Conservation (phyloP, 2,797 vertebrate species). For the Mus caroli region DNA sequence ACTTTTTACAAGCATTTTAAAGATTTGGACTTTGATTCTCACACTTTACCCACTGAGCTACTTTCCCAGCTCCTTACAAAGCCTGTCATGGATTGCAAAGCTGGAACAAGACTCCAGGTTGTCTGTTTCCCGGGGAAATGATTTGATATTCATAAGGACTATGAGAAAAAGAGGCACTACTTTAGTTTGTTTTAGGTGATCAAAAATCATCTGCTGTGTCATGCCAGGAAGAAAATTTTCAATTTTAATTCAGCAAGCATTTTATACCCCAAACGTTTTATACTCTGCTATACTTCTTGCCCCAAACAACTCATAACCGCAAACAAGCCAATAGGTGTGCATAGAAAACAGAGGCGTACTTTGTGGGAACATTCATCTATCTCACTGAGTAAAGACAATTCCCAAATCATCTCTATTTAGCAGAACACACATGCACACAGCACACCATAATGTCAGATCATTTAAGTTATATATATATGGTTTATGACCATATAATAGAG, state of each 20-base stretch:
- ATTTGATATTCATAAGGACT: slow-evolving; percentile 29
- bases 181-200: background rate
- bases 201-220: slow-evolving; percentile 5
- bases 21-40: background rate
- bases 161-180: background rate
- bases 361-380: background rate
- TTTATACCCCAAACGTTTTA: slow-evolving; percentile 6
- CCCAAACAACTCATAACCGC: background rate
- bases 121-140: background rate
- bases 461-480: background rate
- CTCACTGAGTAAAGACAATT: slow-evolving; percentile 25
- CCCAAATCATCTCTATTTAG: background rate
- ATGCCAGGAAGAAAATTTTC: background rate
- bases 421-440: background rate
- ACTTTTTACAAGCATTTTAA: background rate
- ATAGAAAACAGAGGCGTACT: background rate
- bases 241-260: slow-evolving; percentile 37
- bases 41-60: background rate
- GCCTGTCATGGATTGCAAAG: background rate
- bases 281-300: background rate
- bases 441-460: background rate
- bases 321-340: background rate
- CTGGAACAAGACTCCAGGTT: slow-evolving; percentile 25
- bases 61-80: background rate
- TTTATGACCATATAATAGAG: slow-evolving; percentile 15